These are phyloP conservation scores for Eospalax fontanierii DNA, from an alignment of 2,797 vertebrate genomes.

Conservation along the genomic window DNA sequence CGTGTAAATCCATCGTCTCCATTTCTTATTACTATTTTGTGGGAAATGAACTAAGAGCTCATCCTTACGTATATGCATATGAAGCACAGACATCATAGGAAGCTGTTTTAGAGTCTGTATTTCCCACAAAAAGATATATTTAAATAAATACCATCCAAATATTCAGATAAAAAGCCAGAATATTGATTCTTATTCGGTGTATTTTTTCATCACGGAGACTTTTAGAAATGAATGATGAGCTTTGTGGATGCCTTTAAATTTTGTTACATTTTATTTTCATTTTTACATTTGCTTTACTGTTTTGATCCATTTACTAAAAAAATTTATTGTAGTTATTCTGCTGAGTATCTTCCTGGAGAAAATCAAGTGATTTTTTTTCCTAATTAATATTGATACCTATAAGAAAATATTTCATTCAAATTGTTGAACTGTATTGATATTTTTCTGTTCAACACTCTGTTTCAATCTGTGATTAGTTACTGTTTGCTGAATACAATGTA, in stretches of 20 bases:
- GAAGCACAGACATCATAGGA: not conserved
- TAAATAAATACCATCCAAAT: not conserved
- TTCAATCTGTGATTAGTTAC: not conserved
- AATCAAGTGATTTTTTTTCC: too few species aligned
- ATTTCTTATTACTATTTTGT: not conserved
- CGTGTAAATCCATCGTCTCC: not conserved
- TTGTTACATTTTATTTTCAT: too few species aligned
- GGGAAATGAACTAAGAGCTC: rapidly evolving
- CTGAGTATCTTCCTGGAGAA: not conserved
- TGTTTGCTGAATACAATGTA: not conserved
- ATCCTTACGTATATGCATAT: not conserved
- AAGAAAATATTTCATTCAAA: not conserved
- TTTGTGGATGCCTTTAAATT: not conserved
- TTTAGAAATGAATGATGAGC: not conserved
- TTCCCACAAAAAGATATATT: slow-evolving; percentile 1
- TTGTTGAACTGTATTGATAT: not conserved
- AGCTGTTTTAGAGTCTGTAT: not conserved
- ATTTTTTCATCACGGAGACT: not conserved
- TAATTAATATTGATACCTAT: not conserved
- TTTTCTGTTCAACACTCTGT: not conserved
- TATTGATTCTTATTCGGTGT: not conserved
- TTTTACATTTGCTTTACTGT: not conserved
- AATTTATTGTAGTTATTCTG: not conserved
- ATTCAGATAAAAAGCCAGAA: not conserved
- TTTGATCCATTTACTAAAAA: not conserved